A percentile compares a stretch with the other conserved stretches of the same genome.
These are phyloP conservation scores for Phoenicopterus ruber DNA, from an alignment of 2,113 vertebrate genomes.

Conservation along the genomic window DNA sequence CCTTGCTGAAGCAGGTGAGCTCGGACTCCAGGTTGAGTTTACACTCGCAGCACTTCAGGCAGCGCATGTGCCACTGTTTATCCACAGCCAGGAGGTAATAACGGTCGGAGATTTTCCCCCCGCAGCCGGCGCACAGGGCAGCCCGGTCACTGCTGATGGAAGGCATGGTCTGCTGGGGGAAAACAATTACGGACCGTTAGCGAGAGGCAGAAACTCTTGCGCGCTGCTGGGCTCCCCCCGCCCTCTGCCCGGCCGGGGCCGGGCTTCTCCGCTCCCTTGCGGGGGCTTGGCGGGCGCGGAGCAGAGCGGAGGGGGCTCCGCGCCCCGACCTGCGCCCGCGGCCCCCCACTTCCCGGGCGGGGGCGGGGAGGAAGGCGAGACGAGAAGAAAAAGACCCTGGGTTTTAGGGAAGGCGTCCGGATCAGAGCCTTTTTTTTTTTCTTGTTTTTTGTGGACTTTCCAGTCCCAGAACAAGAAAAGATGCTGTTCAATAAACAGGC, in stretches of 20 bases:
- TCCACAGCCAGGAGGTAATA: conserved; percentile 99
- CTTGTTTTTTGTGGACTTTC: not conserved
- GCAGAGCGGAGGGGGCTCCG: not conserved
- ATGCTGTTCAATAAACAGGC: not conserved
- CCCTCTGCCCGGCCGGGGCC: not conserved
- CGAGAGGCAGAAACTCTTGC: not conserved
- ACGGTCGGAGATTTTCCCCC: conserved; percentile 94
- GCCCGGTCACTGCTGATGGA: conserved; percentile 91
- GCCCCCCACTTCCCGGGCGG: not conserved
- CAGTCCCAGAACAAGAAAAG: not conserved
- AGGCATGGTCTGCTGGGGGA: conserved; percentile 84
- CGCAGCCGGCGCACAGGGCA: conserved; percentile 95
- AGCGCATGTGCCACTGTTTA: conserved; percentile 99
- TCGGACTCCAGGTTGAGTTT: conserved; percentile 98
- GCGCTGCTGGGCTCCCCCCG: not conserved
- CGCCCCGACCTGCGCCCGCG: not conserved
- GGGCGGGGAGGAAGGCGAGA: not conserved
- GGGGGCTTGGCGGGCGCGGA: not conserved
- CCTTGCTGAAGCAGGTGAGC: conserved; percentile 99
- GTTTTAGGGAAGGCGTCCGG: not conserved
- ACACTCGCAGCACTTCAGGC: conserved; percentile 97
- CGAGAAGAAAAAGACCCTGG: not conserved
- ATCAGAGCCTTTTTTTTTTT: no score
- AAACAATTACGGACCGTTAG: conserved; percentile 57
- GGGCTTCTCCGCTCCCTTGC: not conserved